A percentile compares a stretch with the other conserved stretches of the same genome.
Evolutionary conservation across 2,113 vertebrate genomes (phyloP).

Genomic region (Myrmophylax atrothorax): DNA sequence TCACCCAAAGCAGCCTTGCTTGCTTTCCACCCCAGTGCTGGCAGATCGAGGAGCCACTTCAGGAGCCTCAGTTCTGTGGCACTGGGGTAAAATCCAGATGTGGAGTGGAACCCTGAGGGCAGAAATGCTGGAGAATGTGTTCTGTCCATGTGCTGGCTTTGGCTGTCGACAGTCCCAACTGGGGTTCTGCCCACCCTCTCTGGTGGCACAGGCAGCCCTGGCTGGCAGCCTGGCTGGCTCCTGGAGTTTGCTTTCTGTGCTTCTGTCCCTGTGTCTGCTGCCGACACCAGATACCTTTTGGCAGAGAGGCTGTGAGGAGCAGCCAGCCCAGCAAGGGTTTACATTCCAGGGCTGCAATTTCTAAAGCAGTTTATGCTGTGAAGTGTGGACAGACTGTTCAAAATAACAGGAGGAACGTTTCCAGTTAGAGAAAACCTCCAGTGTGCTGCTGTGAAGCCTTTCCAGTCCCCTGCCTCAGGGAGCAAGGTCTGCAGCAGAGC

Average conservation of each 20-base stretch:
- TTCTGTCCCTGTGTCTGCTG: neutral
- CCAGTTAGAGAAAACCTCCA: neutral
- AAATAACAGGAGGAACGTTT: conserved; percentile 41
- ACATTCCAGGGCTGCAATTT: conserved; percentile 51
- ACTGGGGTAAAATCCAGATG: neutral
- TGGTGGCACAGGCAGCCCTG: neutral
- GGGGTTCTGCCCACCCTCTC: neutral
- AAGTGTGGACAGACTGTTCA: conserved; percentile 55
- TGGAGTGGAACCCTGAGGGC: neutral
- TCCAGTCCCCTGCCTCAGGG: neutral
- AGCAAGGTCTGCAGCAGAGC: fast-evolving
- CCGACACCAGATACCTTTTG: conserved; percentile 28
- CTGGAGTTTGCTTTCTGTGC: neutral
- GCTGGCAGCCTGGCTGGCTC: neutral
- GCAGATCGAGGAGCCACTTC: fast-evolving
- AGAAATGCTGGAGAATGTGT: neutral
- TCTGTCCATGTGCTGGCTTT: neutral
- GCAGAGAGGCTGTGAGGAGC: neutral
- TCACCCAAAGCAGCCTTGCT: neutral
- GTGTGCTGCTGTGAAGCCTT: neutral
- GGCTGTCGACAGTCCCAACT: fast-evolving
- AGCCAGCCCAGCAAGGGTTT: conserved; percentile 39
- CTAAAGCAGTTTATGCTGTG: conserved; percentile 12
- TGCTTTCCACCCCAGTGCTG: neutral
- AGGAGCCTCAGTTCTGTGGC: neutral